Percentiles rank a stretch among this genome's conserved stretches.
These are phyloP conservation scores for Latrodectus geometricus DNA, from an alignment of 1,140 invertebrate genomes.

Conservation along the genomic window DNA sequence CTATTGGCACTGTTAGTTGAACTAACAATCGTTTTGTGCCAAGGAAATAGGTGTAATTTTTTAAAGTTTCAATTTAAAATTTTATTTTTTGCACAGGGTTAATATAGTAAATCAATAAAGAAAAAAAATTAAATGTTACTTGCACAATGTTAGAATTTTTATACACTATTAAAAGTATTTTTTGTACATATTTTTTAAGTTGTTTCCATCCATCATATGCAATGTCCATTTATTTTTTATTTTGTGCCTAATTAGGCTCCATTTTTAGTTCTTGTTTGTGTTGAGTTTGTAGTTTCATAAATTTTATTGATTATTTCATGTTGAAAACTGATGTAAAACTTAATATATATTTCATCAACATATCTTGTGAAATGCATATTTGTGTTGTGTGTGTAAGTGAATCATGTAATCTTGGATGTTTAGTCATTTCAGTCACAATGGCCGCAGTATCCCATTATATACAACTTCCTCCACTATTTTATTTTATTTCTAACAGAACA, in stretches of 20 bases:
- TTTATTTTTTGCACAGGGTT: constrained; percentile 59
- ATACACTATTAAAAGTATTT: constrained; percentile 58
- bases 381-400: constrained; percentile 50
- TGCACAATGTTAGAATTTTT: constrained; percentile 60
- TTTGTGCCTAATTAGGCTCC: constrained; percentile 46
- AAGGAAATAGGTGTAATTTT: constrained; percentile 10
- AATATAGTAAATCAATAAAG: not conserved
- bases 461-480: constrained; percentile 9
- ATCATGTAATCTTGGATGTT: constrained; percentile 51
- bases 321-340: constrained; percentile 53
- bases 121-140: constrained; percentile 42
- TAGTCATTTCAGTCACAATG: constrained; percentile 51
- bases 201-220: constrained; percentile 35
- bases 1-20: constrained; percentile 15
- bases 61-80: constrained; percentile 18
- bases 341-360: constrained; percentile 56
- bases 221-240: constrained; percentile 35
- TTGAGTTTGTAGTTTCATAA: constrained; percentile 31
- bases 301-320: constrained; percentile 49
- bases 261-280: constrained; percentile 46
- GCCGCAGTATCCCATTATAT: constrained; percentile 52
- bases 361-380: constrained; percentile 50
- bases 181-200: constrained; percentile 44
- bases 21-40: constrained; percentile 13
- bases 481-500: constrained; percentile 29